Evolutionary conservation across 2,113 vertebrate genomes (phyloP).

Genomic region (Zapus hudsonius): DNA sequence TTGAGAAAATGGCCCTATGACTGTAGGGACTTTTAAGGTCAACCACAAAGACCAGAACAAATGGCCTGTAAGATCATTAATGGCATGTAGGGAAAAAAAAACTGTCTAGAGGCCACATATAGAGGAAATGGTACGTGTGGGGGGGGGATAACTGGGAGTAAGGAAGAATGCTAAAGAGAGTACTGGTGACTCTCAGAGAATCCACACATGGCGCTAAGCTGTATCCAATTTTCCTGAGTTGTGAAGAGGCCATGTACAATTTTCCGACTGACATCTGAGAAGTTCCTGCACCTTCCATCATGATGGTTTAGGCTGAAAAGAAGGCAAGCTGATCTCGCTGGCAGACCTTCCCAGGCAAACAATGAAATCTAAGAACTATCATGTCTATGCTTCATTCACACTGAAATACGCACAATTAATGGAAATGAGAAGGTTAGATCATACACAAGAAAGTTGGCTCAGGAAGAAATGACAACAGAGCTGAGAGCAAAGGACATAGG

Average conservation of each 20-base stretch:
- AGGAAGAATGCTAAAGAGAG: conserved; percentile 20
- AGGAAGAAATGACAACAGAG: not conserved
- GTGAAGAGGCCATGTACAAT: not conserved
- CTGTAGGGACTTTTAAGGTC: not conserved
- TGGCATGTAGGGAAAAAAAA: conserved; percentile 8
- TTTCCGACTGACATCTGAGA: conserved; percentile 53
- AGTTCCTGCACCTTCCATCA: not conserved
- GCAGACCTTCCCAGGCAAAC: not conserved
- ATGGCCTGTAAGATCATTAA: not conserved
- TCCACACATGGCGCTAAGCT: conserved; percentile 37
- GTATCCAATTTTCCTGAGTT: conserved; percentile 53
- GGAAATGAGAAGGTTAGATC: conserved; percentile 1
- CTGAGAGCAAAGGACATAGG: not conserved
- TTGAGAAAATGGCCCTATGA: not conserved
- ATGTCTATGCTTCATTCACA: not conserved
- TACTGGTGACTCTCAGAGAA: conserved; percentile 31
- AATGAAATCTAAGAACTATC: not conserved
- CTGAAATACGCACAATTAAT: not conserved
- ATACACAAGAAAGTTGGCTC: not conserved
- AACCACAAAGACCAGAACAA: not conserved
- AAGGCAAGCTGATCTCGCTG: not conserved
- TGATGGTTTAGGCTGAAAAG: not conserved
- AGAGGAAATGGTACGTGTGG: not conserved
- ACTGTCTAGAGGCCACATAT: not conserved
- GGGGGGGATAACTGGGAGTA: not conserved